Percentiles rank a stretch among this genome's conserved stretches.
These are phyloP conservation scores for Oophaga sylvatica DNA, from an alignment of 2,797 vertebrate genomes.

Conservation along the genomic window DNA sequence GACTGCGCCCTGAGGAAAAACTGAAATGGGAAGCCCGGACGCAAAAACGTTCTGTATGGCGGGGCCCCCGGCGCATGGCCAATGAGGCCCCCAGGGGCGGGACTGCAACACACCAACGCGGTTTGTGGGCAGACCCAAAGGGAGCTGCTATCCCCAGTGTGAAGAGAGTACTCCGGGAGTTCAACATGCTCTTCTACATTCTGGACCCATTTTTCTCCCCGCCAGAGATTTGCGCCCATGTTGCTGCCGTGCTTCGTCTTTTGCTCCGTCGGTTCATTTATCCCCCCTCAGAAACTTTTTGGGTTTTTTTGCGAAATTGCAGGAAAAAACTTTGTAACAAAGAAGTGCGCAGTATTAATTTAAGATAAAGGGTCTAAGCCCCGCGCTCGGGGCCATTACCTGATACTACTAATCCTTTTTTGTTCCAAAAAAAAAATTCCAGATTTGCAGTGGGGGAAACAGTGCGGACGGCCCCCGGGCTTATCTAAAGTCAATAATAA, in stretches of 20 bases:
- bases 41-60: background rate
- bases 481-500: constrained; percentile 63
- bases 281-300: background rate
- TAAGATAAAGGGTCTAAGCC: constrained; percentile 65
- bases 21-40: too few relatives aligned
- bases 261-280: background rate
- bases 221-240: background rate
- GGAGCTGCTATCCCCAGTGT: too few relatives aligned
- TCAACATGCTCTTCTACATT: too few relatives aligned
- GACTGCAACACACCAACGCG: too few relatives aligned
- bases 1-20: background rate
- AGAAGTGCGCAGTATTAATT: constrained; percentile 64
- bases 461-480: constrained; percentile 67
- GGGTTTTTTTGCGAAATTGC: constrained; percentile 1
- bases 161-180: too few relatives aligned
- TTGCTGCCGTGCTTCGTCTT: background rate
- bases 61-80: background rate
- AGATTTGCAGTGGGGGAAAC: constrained; percentile 71
- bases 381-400: constrained; percentile 67
- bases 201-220: too few relatives aligned
- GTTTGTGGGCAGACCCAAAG: too few relatives aligned
- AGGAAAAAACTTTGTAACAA: constrained; percentile 63
- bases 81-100: too few relatives aligned
- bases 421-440: constrained; percentile 66
- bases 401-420: constrained; percentile 72